Base-by-base conservation (phyloP, 2,113 vertebrate genomes). In the Sceloporus tristichus region DNA sequence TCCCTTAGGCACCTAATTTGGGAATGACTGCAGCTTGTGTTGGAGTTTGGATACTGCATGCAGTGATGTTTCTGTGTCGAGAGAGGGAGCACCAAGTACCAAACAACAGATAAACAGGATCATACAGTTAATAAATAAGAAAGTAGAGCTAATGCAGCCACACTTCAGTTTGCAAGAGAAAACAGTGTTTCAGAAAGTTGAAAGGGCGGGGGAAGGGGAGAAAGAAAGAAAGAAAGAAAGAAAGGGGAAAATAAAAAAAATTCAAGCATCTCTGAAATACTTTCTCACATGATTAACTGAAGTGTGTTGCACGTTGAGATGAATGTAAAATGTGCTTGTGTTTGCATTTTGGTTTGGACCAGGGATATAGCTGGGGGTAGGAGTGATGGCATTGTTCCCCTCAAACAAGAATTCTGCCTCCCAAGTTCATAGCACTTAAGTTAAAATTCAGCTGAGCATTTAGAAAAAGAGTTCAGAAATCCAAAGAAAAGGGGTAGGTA, bases 151-250 rank as follows among this genome's bases (percentile, higher is more conserved):
- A 91, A 92, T 94, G n/a, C 29, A 83, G 40, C 77, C 78, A 70
- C n/a, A 38, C 23, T 85, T 87, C 86, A 71, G 75, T 40, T 27
- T 85, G 40, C n/a, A 82, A 27, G 29, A 29, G 13, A 71, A 76
- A 29, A 4, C 91, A 92, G 94, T 95, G 90, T 92, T 92, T 91
- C 9, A 94, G 92, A 94, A 92, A 93, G 0, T 48, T 48, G 48
- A 68, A 23, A 68, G n/a, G 84, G 23, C 4, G 2, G n/a, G 18
- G 29, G 34, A 68, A 48, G 5, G 10, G 38, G 66, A 56, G 10
- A 73, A 73, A 81, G 21, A 19, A 38, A 34, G 21, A 14, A 1
- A 3, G 19, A 68, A 48, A 13, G 10, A 34, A 82, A 56, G 10
- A 73, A 73, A 81, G 18, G 21, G n/a, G 16, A 14, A 29, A 27